Percentiles rank a stretch among this genome's conserved stretches.
These are phyloP conservation scores for Anableps anableps DNA, from an alignment of 2,797 vertebrate genomes.

Conservation along the genomic window DNA sequence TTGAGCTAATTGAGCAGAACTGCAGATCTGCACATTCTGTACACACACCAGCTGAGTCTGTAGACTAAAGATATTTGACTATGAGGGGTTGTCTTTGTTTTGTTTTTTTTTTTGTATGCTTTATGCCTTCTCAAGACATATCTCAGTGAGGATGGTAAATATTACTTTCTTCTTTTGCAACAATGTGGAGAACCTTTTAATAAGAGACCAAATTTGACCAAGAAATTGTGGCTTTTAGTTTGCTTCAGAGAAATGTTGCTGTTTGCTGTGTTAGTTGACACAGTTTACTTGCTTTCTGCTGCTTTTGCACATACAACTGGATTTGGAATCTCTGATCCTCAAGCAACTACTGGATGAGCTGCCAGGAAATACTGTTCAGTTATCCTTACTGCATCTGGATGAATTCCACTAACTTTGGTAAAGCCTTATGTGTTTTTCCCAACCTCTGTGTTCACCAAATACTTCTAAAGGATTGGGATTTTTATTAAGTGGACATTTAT, in stretches of 20 bases:
- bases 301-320: neutral
- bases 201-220: neutral
- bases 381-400: neutral
- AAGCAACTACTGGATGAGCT: neutral
- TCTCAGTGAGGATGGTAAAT: slow-evolving; percentile 9
- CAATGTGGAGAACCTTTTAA: neutral
- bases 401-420: neutral
- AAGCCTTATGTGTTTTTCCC: neutral
- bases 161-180: slow-evolving; percentile 2
- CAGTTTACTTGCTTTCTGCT: neutral
- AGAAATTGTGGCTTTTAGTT: neutral
- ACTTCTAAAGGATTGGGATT: neutral
- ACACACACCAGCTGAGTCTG: slow-evolving; percentile 5
- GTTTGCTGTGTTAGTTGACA: neutral
- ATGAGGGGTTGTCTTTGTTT: neutral
- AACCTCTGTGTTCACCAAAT: neutral
- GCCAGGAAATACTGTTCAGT: neutral
- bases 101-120: neutral
- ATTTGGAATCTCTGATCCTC: neutral
- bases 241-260: neutral
- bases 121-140: neutral
- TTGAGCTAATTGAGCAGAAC: neutral
- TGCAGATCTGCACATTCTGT: slow-evolving; percentile 19
- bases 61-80: neutral
- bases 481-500: neutral